Base-by-base conservation (phyloP, 1,140 invertebrate genomes). In the Temnothorax nylanderi region DNA sequence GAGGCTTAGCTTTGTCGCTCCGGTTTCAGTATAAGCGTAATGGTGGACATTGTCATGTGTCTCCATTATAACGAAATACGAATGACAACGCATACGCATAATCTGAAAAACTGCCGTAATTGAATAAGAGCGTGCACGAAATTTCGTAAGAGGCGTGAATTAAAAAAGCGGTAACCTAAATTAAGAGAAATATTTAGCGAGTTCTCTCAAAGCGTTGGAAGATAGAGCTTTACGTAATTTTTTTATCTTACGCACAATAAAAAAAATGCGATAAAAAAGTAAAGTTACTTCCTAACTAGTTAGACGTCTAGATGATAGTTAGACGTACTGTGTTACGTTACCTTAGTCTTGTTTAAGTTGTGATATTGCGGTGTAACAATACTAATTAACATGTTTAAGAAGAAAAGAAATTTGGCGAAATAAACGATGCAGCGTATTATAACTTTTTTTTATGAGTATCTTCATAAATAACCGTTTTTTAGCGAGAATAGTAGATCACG, bases 91-190 rank as follows among this genome's bases (percentile, higher is more conserved):
- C 64, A 71, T 41, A 69, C 11, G 32, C 54, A 67, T 64, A 67
- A 80, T 69, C 32, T 67, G n/a, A 58, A 58, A n/a, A 75, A 84
- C 80, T 84, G 80, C 69, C 80, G 72, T 74, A 84, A 47, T n/a
- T 13, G 32, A 58, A 37, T 74, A 56, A 74, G 67, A 82, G 41
- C 44, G 41, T 58, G 51, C 18, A 58, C 65, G 32, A 74, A 72
- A 44, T 44, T 69, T 82, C 67, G 44, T 69, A 26, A 44, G 13
- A 58, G 18, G 6, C 13, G 6, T 58, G 54, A 62, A 47, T 13
- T 49, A 21, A 75, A 82, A 82, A 47, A 11, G 54, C 26, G 80
- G n/a, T 60, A 49, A 72, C 26, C 13, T 34, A 74, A 44, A 34
- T 26, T 58, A 21, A 32, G 49, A 69, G 18, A 67, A 51, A 8